Base-by-base conservation (phyloP, 2,888 invertebrate genomes). In the Agrilus biguttatus region DNA sequence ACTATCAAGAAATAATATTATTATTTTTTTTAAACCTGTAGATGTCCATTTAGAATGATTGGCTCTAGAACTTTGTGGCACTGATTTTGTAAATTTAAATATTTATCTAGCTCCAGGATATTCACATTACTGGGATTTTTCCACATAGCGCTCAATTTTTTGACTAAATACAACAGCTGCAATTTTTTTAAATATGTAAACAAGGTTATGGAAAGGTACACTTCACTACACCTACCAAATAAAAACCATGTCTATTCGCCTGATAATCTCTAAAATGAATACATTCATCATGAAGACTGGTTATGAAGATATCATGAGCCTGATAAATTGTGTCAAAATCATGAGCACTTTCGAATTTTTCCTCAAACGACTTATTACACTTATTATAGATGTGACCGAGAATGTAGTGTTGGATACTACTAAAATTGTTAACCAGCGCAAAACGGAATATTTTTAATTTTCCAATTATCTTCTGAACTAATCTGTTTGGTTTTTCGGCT, bases 391-490 rank as follows among this genome's bases (percentile, higher is more conserved):
- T 50, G 41, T 58, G 62, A 1, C 63, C 62, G 28, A 64, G 54
- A 8, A 65, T 50, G 44, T 63, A 65, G 50, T 65, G 65, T 34
- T 65, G 63, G 10, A 65, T 51, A 34, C 51, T 59, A 40, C 58
- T 61, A 14, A 64, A 49, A 7, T 60, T 45, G 45, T 63, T 61
- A 2, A 61, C 48, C 28, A 65, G 45, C 14, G 53, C 52, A 45
- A 65, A 66, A 40, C 58, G 55, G 12, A 63, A 46, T 13, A 54
- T 53, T 40, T 61, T 55, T 17, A 65, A 48, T 41, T 43, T 45
- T 36, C 41, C 28, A 41, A 41, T 39, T 23, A 45, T 34, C 6
- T 39, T 37, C 19, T 28, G 43, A 13, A 45, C 5, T 7, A 39
- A 34, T 40, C 46, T 48, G 3, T 37, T 39, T 34, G 46, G 47